phyloP scores from a whole-genome alignment of 2,797 vertebrate species.

The Falco peregrinus region DNA sequence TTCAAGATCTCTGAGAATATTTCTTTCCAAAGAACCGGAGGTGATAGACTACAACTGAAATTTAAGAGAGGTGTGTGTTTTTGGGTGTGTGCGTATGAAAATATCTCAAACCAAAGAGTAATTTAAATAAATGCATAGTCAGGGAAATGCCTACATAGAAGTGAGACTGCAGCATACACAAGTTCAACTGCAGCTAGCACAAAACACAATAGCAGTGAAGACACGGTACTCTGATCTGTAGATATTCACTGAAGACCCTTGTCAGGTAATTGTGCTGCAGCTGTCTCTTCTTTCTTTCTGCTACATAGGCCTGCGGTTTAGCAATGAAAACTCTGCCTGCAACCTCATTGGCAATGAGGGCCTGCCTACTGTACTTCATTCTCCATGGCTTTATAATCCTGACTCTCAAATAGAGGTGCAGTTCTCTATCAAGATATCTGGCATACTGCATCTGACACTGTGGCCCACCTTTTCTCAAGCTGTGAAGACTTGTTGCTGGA shows the following conservation, averaged over 20 bases:
- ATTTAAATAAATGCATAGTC: not conserved
- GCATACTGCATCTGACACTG: not conserved
- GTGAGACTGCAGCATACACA: not conserved
- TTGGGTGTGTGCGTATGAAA: not conserved
- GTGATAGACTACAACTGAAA: not conserved
- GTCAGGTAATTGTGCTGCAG: not conserved
- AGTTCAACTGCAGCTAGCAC: not conserved
- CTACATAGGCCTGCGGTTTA: fast-evolving
- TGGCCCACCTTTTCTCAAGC: not conserved
- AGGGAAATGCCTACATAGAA: not conserved
- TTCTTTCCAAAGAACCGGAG: not conserved
- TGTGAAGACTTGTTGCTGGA: not conserved
- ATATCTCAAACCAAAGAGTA: not conserved
- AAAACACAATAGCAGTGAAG: not conserved
- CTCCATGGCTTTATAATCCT: not conserved
- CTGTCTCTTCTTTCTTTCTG: not conserved
- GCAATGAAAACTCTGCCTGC: not conserved
- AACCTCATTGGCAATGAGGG: not conserved
- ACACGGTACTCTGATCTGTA: not conserved
- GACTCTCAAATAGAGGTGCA: not conserved
- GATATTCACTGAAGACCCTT: not conserved
- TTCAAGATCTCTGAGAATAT: not conserved
- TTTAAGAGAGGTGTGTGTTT: too few relatives aligned
- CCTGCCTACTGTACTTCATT: not conserved
- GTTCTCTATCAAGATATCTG: not conserved